Base-by-base conservation (phyloP, 2,797 vertebrate genomes). In the Eulemur coronatus region DNA sequence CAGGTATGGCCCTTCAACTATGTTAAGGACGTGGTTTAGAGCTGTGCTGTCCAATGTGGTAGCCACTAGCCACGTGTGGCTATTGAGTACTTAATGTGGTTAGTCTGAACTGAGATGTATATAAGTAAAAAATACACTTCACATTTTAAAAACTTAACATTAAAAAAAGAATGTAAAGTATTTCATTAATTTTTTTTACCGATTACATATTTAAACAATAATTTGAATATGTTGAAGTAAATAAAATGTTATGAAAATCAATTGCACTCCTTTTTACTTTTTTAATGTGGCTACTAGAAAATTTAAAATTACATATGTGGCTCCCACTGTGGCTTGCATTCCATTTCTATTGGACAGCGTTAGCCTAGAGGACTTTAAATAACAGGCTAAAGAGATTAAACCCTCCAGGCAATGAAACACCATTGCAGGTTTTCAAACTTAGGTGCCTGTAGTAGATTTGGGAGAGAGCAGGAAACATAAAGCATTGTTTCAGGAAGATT, bases 401-500 rank as follows among this genome's bases (percentile, higher is more conserved):
- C 52, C 63, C 69, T 92, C 10, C 41, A 70, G 88, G 92, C 76
- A 87, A 92, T 43, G 76, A 81, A 95, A 91, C 55, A 69, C 81
- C 50, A 93, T 0, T 18, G 65, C 91, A 86, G 72, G 61, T 76
- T 97, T 97, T 91, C 91, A 86, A 94, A 75, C 20, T 22, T 67
- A 75, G 86, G 79, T 95, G 82, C 80, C 22, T 79, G 26, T 52
- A 75, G 48, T 46, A 72, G n/a, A 89, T 73, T 22, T 91, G 79
- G 89, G 75, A 94, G 67, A 48, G 70, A 57, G 38, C 52, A 94
- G 75, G 38, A 94, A 91, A 96, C 50, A 88, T 7, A 84, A 89
- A 94, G 87, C 72, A 10, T 67, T 76, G 65, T 84, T 93, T 96
- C 95, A 84, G 89, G 85, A 96, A 95, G 65, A 91, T 85, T 17